Evolutionary conservation across 1,140 invertebrate genomes (phyloP), one percentile per base, ranked within the genome.

Genomic region (Coboldia fuscipes): DNA sequence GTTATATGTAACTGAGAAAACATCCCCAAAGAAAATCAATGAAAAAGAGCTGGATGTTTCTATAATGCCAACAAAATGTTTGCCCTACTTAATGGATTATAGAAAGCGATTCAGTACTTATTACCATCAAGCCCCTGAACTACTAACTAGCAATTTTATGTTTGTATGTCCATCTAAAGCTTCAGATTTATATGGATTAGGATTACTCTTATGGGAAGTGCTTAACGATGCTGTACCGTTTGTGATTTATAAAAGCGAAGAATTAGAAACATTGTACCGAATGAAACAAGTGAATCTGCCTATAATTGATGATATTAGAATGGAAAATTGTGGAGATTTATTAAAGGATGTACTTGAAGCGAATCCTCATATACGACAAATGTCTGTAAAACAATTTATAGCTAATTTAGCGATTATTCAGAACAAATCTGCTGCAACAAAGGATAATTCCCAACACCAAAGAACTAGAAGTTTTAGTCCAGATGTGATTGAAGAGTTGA

Each of bases 61-160:
- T 6, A 29, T 5, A 6, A 13, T 29, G 6, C 9, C 14, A 13
- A 10, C 30, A 20, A 32, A 21, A 27, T 19, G 18, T 27, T n/a
- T 20, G 16, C 27, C 28, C 12, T 35, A 38, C 15, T 17, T n/a
- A 14, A 34, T 30, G 15, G 28, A 33, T 22, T 38, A 38, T 23
- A 19, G 37, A 12, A 10, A 22, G 14, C 18, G 22, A 14, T 33
- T 34, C 13, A 24, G 32, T 8, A 18, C 27, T n/a, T 28, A 34
- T 34, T 23, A 30, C 24, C 30, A 34, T 34, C 37, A 38, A 34
- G 27, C 37, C 3, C 37, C 37, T 2, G 37, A 38, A 27, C 20
- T 38, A 15, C 19, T 38, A 6, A 24, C 30, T 15, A 16, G 7
- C 1, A 10, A 30, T 10, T 4, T 4, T n/a, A 13, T n/a, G 12